phyloP scores from a whole-genome alignment of 1,140 invertebrate genomes.

The Euborellia annulipes region DNA sequence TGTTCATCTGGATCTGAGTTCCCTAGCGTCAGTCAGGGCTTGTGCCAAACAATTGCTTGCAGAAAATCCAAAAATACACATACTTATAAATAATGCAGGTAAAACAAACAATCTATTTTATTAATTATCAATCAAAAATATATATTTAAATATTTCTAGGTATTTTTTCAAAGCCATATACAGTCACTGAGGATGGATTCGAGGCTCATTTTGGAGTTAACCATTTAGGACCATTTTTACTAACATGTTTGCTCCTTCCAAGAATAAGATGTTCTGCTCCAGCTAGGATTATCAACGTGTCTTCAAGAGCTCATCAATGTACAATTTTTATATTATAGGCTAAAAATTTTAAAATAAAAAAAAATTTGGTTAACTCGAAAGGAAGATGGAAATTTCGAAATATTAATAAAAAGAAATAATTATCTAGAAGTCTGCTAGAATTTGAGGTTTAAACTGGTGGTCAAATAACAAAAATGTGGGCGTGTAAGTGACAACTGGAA shows the following conservation, averaged over 20 bases:
- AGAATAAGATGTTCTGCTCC: constrained; percentile 37
- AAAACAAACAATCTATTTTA: too few relatives aligned
- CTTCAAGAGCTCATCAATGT: constrained; percentile 42
- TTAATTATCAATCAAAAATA: too few relatives aligned
- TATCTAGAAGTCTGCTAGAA: too few relatives aligned
- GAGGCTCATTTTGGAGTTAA: constrained; percentile 66
- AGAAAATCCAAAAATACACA: constrained; percentile 29
- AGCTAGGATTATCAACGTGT: constrained; percentile 49
- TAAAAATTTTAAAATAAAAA: too few relatives aligned
- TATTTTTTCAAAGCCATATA: constrained; percentile 50
- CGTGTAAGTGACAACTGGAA: too few relatives aligned
- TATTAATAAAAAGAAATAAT: too few relatives aligned
- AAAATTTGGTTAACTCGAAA: too few relatives aligned
- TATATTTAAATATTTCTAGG: too few relatives aligned
- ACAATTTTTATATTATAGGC: too few relatives aligned
- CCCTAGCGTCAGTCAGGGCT: constrained; percentile 49
- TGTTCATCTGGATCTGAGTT: constrained; percentile 38
- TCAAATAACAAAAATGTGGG: too few relatives aligned
- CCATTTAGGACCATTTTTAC: constrained; percentile 68
- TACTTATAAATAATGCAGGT: constrained; percentile 24
- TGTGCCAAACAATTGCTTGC: constrained; percentile 46
- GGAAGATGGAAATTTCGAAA: too few relatives aligned
- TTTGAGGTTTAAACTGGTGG: too few relatives aligned
- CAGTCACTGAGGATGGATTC: constrained; percentile 46
- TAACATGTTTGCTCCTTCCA: constrained; percentile 60